Conservation (phyloP, 1,140 invertebrate genomes). For the Paralvinella palmiformis region DNA sequence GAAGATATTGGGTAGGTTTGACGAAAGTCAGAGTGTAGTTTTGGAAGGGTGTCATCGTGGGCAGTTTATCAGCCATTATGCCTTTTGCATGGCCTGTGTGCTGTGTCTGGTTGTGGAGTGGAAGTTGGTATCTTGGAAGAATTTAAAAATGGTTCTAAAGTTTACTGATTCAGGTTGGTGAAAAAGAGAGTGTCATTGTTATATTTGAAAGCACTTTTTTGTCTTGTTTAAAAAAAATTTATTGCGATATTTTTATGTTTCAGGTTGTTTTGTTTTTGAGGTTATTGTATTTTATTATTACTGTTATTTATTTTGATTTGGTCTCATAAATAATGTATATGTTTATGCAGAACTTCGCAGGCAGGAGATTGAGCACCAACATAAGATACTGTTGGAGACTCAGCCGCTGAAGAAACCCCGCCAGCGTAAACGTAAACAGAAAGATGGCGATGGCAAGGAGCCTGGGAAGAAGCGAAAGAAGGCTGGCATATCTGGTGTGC, state of each 20-base stretch:
- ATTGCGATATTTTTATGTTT: too few species aligned
- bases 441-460: not conserved
- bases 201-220: too few species aligned
- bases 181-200: too few species aligned
- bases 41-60: not conserved
- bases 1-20: not conserved
- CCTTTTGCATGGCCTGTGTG: not conserved
- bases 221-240: too few species aligned
- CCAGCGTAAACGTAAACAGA: constrained; percentile 25
- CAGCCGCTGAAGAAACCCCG: constrained; percentile 31
- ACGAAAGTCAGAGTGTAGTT: not conserved
- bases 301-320: too few species aligned
- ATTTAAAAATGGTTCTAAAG: too few species aligned
- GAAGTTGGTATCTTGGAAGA: too few species aligned
- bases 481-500: not conserved
- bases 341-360: constrained; percentile 36
- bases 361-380: constrained; percentile 35
- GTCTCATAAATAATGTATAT: too few species aligned
- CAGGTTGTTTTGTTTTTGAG: too few species aligned
- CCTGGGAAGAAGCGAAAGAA: not conserved
- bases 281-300: too few species aligned
- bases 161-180: too few species aligned
- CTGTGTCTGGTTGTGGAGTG: too few species aligned
- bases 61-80: not conserved
- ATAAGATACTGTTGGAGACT: constrained; percentile 36